These are phyloP conservation scores for Myioborus melanocephalus DNA, from an alignment of 2,797 vertebrate species.

Conservation along the genomic window DNA sequence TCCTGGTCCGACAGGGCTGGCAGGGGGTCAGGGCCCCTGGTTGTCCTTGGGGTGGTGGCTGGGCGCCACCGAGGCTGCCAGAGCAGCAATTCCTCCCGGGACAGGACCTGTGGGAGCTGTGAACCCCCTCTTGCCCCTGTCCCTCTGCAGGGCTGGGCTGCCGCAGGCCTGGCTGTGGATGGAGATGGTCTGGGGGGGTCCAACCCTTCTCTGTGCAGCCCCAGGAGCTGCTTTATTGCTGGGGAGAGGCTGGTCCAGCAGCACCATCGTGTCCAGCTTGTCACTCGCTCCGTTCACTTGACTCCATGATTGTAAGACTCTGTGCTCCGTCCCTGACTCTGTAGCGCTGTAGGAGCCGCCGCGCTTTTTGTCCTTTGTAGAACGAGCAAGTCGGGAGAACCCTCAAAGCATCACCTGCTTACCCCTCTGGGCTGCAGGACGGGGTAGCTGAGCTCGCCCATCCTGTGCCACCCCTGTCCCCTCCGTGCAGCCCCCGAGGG, in stretches of 20 bases:
- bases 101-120: neutral
- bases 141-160: neutral
- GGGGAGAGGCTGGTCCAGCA: neutral
- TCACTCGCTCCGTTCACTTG: neutral
- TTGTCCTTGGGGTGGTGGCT: neutral
- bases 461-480: neutral
- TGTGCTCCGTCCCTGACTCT: conserved; percentile 1
- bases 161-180: neutral
- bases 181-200: neutral
- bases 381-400: neutral
- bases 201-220: neutral
- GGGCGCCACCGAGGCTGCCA: neutral
- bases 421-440: neutral
- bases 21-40: neutral
- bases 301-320: conserved; percentile 32
- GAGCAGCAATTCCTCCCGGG: neutral
- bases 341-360: neutral
- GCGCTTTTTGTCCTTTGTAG: neutral
- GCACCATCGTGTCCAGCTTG: neutral
- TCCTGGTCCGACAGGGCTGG: neutral
- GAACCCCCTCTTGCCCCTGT: neutral
- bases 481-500: neutral
- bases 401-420: neutral
- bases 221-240: neutral
- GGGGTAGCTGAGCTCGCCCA: neutral